Evolutionary conservation across 2,113 vertebrate species (phyloP), one percentile per base, ranked within the genome.

Genomic region (Scomber colias): DNA sequence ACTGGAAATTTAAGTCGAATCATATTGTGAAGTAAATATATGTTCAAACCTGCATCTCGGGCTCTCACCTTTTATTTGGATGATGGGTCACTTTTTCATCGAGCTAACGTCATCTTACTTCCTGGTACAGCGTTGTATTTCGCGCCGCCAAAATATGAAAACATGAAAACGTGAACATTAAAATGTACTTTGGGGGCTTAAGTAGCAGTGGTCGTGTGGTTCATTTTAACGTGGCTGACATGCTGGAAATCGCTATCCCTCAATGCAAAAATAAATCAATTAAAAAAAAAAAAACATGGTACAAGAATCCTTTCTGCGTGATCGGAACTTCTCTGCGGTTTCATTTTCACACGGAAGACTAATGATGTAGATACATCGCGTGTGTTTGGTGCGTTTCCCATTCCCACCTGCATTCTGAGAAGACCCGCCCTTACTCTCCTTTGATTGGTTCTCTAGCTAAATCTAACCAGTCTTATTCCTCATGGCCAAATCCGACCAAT

Each of bases 31-130:
- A 1, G 50, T 16, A 50, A 60, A 66, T 1, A 49, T 1, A 10
- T 44, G 0, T 61, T 1, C 50, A 75, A 56, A 88, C 46, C 10
- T 61, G 27, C 16, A 40, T 46, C 11, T 53, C n/a, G 30, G 0
- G 13, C 21, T 12, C 19, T 63, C 69, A 49, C 63, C 87, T 90
- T 78, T 86, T 73, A 75, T 93, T 91, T 82, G 89, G 90, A 89
- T 88, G 90, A 92, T 82, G 16, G 89, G 87, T 92, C 91, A 93
- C 84, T 86, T 89, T 74, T 61, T 31, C 16, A 70, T 13, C 14
- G 44, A 12, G 7, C 48, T 3, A 30, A 17, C 12, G 35, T 62
- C 13, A 75, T 79, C 4, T 81, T 76, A 88, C 74, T 84, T 93
- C 92, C 90, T 53, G 81, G 82, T 90, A 2, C 82, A 19, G 5